A percentile compares a stretch with the other conserved stretches of the same genome.
Conservation (phyloP, 2,888 invertebrate genomes). For the Nesidiocoris tenuis region DNA sequence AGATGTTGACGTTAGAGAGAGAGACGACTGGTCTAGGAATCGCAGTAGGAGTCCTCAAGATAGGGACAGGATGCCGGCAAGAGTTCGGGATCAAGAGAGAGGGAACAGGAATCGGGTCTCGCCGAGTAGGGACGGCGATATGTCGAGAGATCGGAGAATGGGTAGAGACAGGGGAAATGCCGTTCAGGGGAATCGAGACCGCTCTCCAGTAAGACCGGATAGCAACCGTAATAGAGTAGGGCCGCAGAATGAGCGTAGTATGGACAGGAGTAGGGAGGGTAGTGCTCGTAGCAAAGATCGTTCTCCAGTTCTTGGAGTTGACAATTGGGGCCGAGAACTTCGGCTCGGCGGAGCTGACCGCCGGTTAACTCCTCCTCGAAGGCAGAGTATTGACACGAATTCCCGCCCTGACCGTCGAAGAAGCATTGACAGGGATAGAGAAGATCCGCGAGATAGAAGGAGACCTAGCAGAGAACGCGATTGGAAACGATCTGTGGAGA, state of each 20-base stretch:
- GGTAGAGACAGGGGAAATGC: not conserved
- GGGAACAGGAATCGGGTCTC: not conserved
- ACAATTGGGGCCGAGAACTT: conserved; percentile 33
- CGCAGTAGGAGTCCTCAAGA: conserved; percentile 12
- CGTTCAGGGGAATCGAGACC: not conserved
- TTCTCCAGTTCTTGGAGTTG: conserved; percentile 5
- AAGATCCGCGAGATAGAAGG: not conserved
- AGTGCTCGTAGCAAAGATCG: not conserved
- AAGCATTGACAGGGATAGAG: conserved; percentile 17
- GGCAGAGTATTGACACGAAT: not conserved
- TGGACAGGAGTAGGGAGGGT: not conserved
- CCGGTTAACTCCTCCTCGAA: not conserved
- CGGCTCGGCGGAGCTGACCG: conserved; percentile 8
- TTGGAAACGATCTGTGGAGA: conserved; percentile 31
- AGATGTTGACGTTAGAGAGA: not conserved
- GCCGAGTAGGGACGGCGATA: not conserved
- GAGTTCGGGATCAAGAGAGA: not conserved
- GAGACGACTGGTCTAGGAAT: not conserved
- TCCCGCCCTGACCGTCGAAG: conserved; percentile 3
- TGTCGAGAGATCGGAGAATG: not conserved
- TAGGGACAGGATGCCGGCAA: not conserved
- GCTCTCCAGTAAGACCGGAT: not conserved
- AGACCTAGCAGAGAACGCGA: conserved; percentile 16
- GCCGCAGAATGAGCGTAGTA: not conserved
- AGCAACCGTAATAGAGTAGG: not conserved